Base-by-base conservation (phyloP, 1,140 invertebrate species). In the Lordiphosa mommai region DNA sequence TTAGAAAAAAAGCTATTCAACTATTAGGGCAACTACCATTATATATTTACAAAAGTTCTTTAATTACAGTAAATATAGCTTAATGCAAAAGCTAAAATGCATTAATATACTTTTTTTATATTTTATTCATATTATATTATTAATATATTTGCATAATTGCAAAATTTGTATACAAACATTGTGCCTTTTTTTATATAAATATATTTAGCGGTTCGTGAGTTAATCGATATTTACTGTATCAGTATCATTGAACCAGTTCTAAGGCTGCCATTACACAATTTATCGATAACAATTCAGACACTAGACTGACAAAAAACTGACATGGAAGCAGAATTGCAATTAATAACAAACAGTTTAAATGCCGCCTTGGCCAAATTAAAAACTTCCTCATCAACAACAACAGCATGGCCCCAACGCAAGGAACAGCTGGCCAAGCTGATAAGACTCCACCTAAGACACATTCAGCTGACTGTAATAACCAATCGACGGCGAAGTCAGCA, bases 241-340 rank as follows among this genome's bases (percentile, higher is more conserved):
- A n/a, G n/a, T n/a, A n/a, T n/a, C n/a, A n/a, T n/a, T 20, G 16
- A 20, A 29, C 41, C 27, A 44, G 12, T 29, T 44, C 27, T 29
- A 17, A 33, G 10, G 30, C n/a, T 6, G 10, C 0, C 9, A 32
- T 1, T 4, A 16, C 3, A 1, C 14, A 4, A 14, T n/a, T 23
- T 17, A 16, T 47, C n/a, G 9, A 17, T 16, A 47, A 34, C 27
- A 7, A 33, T 5, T 27, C 4, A 27, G 10, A 36, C 8, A 7
- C 4, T 9, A n/a, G n/a, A 2, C 33, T 13, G 7, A 36, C 17
- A 43, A 58, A 8, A 9, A 14, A 47, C 2, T 0, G 60, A 73
- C 10, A 76, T 82, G 76, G 58, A 82, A 4, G 48, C 49, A 13
- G 77, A 76, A 57, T 16, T 82, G 3, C 40, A 68, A 23, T 27